A percentile compares a stretch with the other conserved stretches of the same genome.
These are phyloP conservation scores for Mastomys natalensis DNA, from an alignment of 2,113 vertebrate genomes.

Conservation along the genomic window DNA sequence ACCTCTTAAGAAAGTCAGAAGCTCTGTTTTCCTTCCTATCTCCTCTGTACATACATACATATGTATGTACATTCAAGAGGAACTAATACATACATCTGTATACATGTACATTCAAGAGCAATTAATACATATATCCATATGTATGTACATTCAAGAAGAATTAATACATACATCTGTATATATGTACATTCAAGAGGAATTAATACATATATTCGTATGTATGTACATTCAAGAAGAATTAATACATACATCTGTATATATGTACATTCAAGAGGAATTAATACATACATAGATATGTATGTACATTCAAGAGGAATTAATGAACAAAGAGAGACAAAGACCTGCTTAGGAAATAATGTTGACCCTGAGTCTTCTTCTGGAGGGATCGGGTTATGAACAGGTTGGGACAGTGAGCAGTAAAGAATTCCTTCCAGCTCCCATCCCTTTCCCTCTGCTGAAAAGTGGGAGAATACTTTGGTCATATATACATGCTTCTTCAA, in stretches of 20 bases:
- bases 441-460: conserved; percentile 1
- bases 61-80: neutral
- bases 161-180: neutral
- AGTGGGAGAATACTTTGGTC: conserved; percentile 42
- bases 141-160: neutral
- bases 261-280: neutral
- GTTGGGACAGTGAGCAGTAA: neutral
- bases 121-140: neutral
- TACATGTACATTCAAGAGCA: neutral
- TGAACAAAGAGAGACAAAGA: neutral
- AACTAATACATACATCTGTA: neutral
- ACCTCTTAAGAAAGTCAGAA: neutral
- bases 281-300: neutral
- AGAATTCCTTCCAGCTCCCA: neutral
- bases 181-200: neutral
- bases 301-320: neutral
- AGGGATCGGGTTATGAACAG: neutral
- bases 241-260: neutral
- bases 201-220: neutral
- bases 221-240: neutral
- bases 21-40: neutral
- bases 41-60: neutral
- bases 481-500: conserved; percentile 62
- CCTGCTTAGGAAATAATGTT: conserved; percentile 26
- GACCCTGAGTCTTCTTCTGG: neutral